A percentile compares a stretch with the other conserved stretches of the same genome.
These are phyloP conservation scores for Cryptoleucopteryx plumbea DNA, from an alignment of 2,113 vertebrate genomes.

Conservation along the genomic window DNA sequence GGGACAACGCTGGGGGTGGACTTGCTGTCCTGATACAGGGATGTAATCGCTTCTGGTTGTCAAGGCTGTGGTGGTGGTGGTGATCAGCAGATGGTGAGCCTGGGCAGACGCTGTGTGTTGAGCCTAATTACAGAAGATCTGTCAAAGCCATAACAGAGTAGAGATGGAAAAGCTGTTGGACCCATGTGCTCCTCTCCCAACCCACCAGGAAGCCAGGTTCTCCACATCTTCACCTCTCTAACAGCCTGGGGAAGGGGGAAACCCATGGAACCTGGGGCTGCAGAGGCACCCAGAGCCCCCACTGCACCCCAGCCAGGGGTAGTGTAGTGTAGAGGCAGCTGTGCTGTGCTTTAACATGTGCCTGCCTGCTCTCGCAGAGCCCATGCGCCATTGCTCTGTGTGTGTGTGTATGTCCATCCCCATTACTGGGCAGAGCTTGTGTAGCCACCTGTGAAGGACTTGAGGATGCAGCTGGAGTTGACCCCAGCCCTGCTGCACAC, in stretches of 20 bases:
- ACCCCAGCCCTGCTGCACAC: not conserved
- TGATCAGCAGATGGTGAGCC: not conserved
- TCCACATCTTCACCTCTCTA: not conserved
- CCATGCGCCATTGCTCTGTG: fast-evolving
- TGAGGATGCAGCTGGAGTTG: fast-evolving
- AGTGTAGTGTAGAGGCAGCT: fast-evolving
- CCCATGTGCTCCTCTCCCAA: fast-evolving
- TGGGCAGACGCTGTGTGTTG: fast-evolving
- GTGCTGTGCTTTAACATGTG: not conserved
- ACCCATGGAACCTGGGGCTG: fast-evolving
- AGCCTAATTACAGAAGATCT: not conserved
- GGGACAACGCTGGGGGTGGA: not conserved
- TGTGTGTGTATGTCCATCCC: too few species aligned
- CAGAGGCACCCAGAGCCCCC: fast-evolving
- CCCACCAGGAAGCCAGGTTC: not conserved
- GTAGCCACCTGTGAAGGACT: fast-evolving
- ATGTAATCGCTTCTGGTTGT: fast-evolving
- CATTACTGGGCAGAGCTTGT: not conserved
- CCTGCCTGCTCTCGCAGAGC: not conserved
- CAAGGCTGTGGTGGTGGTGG: not conserved
- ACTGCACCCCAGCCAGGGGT: fast-evolving
- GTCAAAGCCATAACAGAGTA: fast-evolving
- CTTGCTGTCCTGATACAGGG: not conserved
- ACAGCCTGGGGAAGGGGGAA: too few species aligned
- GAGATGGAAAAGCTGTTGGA: not conserved